phyloP scores from a whole-genome alignment of 2,797 vertebrate species.

The Alauda arvensis region DNA sequence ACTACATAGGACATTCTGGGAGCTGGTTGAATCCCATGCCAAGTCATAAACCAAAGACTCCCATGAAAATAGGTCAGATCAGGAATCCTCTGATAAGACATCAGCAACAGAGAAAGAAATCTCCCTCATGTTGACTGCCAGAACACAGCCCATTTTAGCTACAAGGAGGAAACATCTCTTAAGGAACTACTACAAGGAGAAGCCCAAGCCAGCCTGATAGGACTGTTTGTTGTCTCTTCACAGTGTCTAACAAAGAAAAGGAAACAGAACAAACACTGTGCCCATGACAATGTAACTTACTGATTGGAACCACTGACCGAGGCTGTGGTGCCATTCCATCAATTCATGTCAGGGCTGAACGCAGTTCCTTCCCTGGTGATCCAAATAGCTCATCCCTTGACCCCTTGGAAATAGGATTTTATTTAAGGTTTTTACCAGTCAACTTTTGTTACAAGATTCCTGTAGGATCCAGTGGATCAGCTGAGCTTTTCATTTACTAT shows the following conservation, averaged over 20 bases:
- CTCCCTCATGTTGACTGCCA: not conserved
- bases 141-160: not conserved
- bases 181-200: not conserved
- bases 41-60: not conserved
- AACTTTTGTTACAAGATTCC: not conserved
- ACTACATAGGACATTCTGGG: not conserved
- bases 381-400: not conserved
- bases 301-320: not conserved
- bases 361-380: not conserved
- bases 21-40: not conserved
- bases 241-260: not conserved
- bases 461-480: not conserved
- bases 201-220: not conserved
- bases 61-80: not conserved
- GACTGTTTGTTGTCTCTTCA: not conserved
- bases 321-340: not conserved
- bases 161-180: not conserved
- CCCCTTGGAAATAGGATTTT: not conserved
- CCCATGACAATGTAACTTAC: not conserved
- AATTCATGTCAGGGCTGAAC: not conserved
- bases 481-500: not conserved
- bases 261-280: not conserved
- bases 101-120: not conserved
- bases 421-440: not conserved
- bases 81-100: not conserved